phyloP scores from a whole-genome alignment of 2,888 invertebrate species.

The Nebria salina region DNA sequence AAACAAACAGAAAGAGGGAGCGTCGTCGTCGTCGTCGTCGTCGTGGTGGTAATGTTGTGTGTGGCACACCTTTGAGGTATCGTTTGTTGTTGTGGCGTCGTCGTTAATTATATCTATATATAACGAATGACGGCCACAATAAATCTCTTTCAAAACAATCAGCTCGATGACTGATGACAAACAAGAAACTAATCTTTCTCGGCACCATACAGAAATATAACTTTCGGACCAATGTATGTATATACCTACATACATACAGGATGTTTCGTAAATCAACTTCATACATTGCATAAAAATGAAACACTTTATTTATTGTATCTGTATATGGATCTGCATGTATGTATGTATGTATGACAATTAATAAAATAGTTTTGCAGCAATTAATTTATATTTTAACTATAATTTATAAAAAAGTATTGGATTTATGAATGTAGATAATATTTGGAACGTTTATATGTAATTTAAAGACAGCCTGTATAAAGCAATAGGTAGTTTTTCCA shows the following conservation, averaged over 20 bases:
- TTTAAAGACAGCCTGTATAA: not conserved
- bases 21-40: too few species aligned
- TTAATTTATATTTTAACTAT: too few species aligned
- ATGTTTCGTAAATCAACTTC: not conserved
- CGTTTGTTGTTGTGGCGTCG: slow-evolving; percentile 6
- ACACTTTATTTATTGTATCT: too few species aligned
- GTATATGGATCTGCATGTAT: too few species aligned
- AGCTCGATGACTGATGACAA: slow-evolving; percentile 48
- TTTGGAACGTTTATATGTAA: not conserved
- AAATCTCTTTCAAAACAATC: slow-evolving; percentile 20
- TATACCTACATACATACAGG: not conserved
- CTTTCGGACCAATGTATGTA: not conserved
- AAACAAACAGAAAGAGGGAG: not conserved
- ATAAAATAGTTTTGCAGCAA: too few species aligned
- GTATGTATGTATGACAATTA: too few species aligned
- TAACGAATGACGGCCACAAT: slow-evolving; percentile 17
- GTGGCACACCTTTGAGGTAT: not conserved
- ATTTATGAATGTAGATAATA: not conserved
- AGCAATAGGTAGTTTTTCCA: slow-evolving; percentile 17
- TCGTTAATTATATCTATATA: not conserved
- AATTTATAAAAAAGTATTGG: too few species aligned
- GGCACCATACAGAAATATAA: slow-evolving; percentile 31
- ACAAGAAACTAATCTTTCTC: slow-evolving; percentile 52
- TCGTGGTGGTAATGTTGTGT: not conserved
- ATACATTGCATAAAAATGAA: too few species aligned